Percentiles rank a stretch among this genome's conserved stretches.
phyloP scores from a whole-genome alignment of 2,888 invertebrate genomes.

The Gonocerus acuteangulatus region DNA sequence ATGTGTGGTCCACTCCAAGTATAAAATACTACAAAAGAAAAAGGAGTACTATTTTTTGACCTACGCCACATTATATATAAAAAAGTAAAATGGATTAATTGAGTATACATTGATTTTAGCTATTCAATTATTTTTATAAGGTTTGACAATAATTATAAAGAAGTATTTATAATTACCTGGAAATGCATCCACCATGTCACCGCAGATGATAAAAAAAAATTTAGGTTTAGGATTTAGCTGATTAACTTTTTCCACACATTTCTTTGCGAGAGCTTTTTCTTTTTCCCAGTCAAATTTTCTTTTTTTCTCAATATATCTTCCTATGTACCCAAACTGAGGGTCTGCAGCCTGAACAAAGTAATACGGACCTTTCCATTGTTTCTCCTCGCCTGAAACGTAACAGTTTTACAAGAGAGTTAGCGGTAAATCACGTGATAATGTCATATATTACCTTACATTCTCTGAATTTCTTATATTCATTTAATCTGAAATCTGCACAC shows the following conservation, averaged over 20 bases:
- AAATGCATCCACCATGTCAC: constrained; percentile 47
- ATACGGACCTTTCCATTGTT: constrained; percentile 39
- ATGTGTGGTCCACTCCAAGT: too few relatives aligned
- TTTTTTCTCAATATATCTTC: constrained; percentile 40
- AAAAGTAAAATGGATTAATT: too few relatives aligned
- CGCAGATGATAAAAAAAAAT: constrained; percentile 48
- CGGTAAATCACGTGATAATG: neutral
- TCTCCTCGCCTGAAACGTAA: neutral
- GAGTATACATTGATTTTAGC: too few relatives aligned
- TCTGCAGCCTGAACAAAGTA: constrained; percentile 48
- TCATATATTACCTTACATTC: too few relatives aligned
- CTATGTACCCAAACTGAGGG: constrained; percentile 47
- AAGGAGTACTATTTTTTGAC: too few relatives aligned
- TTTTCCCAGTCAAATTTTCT: constrained; percentile 43
- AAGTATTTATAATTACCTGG: constrained; percentile 41
- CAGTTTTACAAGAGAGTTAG: neutral
- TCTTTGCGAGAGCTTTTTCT: constrained; percentile 43
- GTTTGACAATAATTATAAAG: too few relatives aligned
- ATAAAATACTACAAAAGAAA: too few relatives aligned
- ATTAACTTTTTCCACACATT: constrained; percentile 44
- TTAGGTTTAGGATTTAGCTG: constrained; percentile 45
- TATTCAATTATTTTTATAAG: too few relatives aligned
- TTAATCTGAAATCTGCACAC: too few relatives aligned
- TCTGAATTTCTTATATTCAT: too few relatives aligned
- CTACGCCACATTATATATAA: too few relatives aligned